phyloP scores from a whole-genome alignment of 2,113 vertebrate species.

The Heterochromis multidens region DNA sequence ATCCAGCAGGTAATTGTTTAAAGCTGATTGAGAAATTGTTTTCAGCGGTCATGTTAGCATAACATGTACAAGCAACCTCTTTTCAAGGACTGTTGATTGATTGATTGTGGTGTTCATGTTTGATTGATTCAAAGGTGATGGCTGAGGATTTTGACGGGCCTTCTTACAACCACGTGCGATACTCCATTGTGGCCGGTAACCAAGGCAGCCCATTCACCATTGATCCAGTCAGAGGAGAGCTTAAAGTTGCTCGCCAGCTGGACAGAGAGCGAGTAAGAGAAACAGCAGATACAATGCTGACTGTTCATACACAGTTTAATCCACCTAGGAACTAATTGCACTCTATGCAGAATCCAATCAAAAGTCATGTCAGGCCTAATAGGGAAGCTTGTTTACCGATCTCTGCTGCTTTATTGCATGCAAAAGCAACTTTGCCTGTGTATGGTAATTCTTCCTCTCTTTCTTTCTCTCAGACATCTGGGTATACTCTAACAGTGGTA shows the following conservation, averaged over 20 bases:
- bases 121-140: conserved; percentile 79
- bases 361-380: conserved; percentile 39
- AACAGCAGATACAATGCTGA: conserved; percentile 32
- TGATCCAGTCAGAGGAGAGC: conserved; percentile 85
- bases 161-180: conserved; percentile 83
- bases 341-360: conserved; percentile 51
- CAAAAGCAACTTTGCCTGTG: conserved; percentile 12
- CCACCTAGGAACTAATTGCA: conserved; percentile 46
- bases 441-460: conserved; percentile 6
- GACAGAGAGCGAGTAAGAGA: conserved; percentile 88
- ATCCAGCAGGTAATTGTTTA: background rate
- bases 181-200: conserved; percentile 88
- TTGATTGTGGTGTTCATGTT: background rate
- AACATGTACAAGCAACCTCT: background rate
- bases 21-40: background rate
- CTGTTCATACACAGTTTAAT: conserved; percentile 36
- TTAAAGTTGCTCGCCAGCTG: conserved; percentile 89
- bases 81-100: background rate
- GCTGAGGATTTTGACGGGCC: conserved; percentile 93
- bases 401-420: conserved; percentile 22
- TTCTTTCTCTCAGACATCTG: conserved; percentile 81
- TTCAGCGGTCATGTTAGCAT: background rate
- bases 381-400: conserved; percentile 38
- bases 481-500: conserved; percentile 89
- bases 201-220: conserved; percentile 91